phyloP scores from a whole-genome alignment of 2,888 invertebrate genomes.

The Disparrhopalites patrizii region DNA sequence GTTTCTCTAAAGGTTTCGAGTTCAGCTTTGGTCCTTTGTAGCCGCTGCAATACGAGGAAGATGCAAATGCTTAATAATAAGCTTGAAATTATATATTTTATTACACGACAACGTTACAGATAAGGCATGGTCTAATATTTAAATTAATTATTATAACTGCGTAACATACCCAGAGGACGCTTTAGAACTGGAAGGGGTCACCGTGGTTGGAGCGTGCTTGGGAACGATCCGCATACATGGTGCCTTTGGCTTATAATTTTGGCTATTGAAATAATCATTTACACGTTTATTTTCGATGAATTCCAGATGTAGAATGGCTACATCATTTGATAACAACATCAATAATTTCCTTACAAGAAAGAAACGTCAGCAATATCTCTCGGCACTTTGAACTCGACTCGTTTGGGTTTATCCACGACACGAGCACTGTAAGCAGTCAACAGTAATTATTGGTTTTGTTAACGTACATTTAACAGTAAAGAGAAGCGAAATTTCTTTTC shows the following conservation, averaged over 20 bases:
- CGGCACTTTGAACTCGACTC: slow-evolving; percentile 68
- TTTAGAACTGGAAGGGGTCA: not conserved
- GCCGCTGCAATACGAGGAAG: too few species aligned
- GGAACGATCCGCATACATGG: slow-evolving; percentile 36
- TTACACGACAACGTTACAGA: too few species aligned
- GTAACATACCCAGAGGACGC: not conserved
- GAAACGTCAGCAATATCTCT: slow-evolving; percentile 49
- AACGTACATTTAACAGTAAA: not conserved
- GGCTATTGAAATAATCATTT: slow-evolving; percentile 50
- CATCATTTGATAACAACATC: not conserved
- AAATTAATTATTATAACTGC: not conserved
- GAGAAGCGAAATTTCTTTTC: slow-evolving; percentile 26
- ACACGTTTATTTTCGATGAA: slow-evolving; percentile 15
- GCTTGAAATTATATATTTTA: not conserved
- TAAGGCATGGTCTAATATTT: too few species aligned
- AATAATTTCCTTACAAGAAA: slow-evolving; percentile 18
- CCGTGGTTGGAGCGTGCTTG: slow-evolving; percentile 31
- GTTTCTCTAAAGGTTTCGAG: slow-evolving; percentile 60
- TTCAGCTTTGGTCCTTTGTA: slow-evolving; percentile 35
- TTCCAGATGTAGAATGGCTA: not conserved
- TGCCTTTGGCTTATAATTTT: slow-evolving; percentile 51
- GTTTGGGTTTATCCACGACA: slow-evolving; percentile 66
- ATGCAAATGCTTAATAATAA: not conserved
- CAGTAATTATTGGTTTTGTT: too few species aligned
- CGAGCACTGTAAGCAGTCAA: slow-evolving; percentile 54